Conservation (phyloP, 2,888 invertebrate species). For the Epsilonema sp. region DNA sequence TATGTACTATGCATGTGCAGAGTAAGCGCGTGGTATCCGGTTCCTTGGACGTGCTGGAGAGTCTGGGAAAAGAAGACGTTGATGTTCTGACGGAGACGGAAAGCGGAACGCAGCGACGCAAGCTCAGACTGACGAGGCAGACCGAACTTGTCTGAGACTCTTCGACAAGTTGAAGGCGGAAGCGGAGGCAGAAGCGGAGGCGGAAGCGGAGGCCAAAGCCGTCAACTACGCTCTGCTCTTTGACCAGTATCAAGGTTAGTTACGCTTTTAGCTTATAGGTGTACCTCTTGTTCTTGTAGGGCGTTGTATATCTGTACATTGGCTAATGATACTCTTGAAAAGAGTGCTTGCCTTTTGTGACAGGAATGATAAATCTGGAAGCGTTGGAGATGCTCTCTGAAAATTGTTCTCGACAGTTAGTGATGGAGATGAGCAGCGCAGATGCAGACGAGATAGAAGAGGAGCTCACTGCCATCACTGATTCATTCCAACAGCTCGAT, state of each 20-base stretch:
- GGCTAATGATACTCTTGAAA: no score
- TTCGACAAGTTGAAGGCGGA: background rate
- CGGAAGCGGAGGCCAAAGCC: no score
- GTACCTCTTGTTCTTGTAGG: no score
- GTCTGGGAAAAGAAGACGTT: conserved; percentile 80
- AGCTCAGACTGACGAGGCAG: conserved; percentile 35
- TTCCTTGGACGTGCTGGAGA: conserved; percentile 54
- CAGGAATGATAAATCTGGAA: conserved; percentile 60
- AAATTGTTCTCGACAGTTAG: conserved; percentile 52
- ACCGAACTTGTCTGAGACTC: conserved; percentile 29
- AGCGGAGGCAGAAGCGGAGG: background rate
- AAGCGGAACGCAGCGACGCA: conserved; percentile 55
- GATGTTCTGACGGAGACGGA: conserved; percentile 74
- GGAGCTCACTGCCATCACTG: no score
- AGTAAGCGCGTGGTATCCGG: conserved; percentile 37
- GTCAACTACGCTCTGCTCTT: no score
- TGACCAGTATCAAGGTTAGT: no score
- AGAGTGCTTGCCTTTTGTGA: no score
- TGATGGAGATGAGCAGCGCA: no score
- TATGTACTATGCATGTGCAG: conserved; percentile 46
- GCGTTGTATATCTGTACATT: no score
- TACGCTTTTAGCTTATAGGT: no score
- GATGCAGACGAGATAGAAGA: no score
- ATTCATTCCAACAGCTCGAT: no score
- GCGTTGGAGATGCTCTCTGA: conserved; percentile 70